These are phyloP conservation scores for Nothobranchius kuhntae DNA, from an alignment of 2,113 vertebrate genomes.

Conservation along the genomic window DNA sequence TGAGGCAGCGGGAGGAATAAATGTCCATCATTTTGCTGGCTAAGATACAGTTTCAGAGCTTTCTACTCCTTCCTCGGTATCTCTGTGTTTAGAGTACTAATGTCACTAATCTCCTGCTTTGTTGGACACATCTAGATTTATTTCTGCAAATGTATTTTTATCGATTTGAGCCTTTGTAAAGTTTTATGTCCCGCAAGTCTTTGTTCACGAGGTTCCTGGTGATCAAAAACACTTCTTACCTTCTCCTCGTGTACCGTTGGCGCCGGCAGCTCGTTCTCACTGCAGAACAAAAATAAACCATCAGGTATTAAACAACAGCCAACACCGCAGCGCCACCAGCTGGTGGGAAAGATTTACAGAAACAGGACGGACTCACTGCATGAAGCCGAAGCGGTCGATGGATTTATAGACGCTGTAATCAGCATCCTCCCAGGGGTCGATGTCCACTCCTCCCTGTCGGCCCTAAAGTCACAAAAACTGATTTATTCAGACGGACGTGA, in stretches of 20 bases:
- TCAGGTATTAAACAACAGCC: background rate
- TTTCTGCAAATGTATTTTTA: too few relatives aligned
- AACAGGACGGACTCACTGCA: conserved; percentile 77
- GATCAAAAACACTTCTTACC: conserved; percentile 67
- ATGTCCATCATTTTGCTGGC: too few relatives aligned
- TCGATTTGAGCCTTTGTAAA: too few relatives aligned
- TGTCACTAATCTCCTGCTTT: too few relatives aligned
- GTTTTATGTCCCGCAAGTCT: too few relatives aligned
- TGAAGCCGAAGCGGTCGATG: conserved; percentile 87
- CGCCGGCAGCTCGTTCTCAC: conserved; percentile 85
- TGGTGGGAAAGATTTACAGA: background rate
- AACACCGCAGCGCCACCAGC: background rate
- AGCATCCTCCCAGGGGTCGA: conserved; percentile 87
- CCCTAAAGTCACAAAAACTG: conserved; percentile 72
- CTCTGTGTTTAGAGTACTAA: too few relatives aligned
- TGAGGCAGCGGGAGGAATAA: too few relatives aligned
- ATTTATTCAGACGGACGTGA: background rate
- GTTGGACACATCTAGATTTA: too few relatives aligned
- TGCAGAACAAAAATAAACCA: conserved; percentile 41
- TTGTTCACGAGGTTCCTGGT: too few relatives aligned
- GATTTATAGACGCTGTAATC: conserved; percentile 85
- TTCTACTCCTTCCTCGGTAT: too few relatives aligned
- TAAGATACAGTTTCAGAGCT: too few relatives aligned
- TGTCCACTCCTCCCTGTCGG: conserved; percentile 80
- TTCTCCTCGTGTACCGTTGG: conserved; percentile 86